Conservation (phyloP, 2,113 vertebrate species). For the Thamnophis sirtalis region DNA sequence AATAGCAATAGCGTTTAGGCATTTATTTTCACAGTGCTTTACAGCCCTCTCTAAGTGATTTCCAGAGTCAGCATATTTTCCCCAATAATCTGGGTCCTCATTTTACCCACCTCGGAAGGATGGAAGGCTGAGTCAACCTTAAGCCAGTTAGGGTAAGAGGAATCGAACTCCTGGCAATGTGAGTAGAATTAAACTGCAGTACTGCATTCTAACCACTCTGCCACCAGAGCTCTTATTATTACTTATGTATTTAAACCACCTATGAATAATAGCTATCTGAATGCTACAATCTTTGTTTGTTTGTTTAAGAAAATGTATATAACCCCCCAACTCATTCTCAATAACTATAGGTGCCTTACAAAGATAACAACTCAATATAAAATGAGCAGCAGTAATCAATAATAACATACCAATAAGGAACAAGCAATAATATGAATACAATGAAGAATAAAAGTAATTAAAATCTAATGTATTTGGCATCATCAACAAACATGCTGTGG, state of each 20-base stretch:
- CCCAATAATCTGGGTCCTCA: not conserved
- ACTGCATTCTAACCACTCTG: too few species aligned
- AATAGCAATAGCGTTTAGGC: too few species aligned
- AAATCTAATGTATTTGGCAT: not conserved
- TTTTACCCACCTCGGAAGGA: not conserved
- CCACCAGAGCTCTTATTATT: too few species aligned
- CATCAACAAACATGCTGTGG: not conserved
- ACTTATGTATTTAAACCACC: not conserved
- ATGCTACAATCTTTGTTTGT: not conserved
- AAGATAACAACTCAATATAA: not conserved
- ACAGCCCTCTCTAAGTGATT: too few species aligned
- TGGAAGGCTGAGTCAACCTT: not conserved
- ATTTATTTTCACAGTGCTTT: too few species aligned
- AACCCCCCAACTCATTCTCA: too few species aligned
- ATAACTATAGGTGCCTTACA: too few species aligned
- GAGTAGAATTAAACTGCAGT: too few species aligned
- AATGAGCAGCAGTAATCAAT: not conserved
- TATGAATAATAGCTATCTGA: not conserved
- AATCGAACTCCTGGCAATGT: too few species aligned
- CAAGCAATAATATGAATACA: not conserved
- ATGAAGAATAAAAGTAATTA: not conserved
- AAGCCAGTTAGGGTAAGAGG: too few species aligned
- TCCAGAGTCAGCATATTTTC: too few species aligned
- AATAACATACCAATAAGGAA: not conserved
- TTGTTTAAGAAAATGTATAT: too few species aligned